phyloP scores from a whole-genome alignment of 2,888 invertebrate genomes.

The Dasypogon diadema region DNA sequence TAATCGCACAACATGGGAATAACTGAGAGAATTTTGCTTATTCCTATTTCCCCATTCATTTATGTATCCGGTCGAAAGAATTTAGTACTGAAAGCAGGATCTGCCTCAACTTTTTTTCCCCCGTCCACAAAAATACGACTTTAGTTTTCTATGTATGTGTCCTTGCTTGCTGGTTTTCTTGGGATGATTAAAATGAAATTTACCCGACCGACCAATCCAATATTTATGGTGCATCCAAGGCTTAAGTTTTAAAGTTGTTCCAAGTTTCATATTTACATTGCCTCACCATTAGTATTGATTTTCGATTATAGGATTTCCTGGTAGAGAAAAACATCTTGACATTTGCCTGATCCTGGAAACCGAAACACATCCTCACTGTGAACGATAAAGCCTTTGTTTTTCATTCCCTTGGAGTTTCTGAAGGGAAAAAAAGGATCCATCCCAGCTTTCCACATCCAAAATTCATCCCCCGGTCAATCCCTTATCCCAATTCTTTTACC shows the following conservation, averaged over 20 bases:
- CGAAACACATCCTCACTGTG: neutral
- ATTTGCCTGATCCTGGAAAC: slow-evolving; percentile 16
- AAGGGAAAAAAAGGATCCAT: neutral
- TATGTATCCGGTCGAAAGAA: no score
- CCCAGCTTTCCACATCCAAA: neutral
- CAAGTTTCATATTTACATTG: slow-evolving; percentile 10
- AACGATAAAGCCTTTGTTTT: slow-evolving; percentile 19
- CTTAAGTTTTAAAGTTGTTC: slow-evolving; percentile 23
- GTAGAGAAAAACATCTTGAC: neutral
- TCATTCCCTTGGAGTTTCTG: neutral
- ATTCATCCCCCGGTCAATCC: neutral
- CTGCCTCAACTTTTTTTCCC: neutral
- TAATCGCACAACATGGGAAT: neutral
- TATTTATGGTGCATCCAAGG: neutral
- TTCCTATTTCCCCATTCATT: neutral
- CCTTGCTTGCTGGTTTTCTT: no score
- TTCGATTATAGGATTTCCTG: slow-evolving; percentile 27
- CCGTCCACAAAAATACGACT: neutral
- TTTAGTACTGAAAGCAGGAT: no score
- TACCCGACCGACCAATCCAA: neutral
- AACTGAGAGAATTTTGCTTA: neutral
- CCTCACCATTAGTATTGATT: slow-evolving; percentile 39
- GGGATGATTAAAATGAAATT: slow-evolving; percentile 9
- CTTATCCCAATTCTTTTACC: neutral
- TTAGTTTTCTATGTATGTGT: no score